Percentiles rank a stretch among this genome's conserved stretches.
Evolutionary conservation across 2,888 invertebrate genomes (phyloP).

Genomic region (Sympetrum striolatum): DNA sequence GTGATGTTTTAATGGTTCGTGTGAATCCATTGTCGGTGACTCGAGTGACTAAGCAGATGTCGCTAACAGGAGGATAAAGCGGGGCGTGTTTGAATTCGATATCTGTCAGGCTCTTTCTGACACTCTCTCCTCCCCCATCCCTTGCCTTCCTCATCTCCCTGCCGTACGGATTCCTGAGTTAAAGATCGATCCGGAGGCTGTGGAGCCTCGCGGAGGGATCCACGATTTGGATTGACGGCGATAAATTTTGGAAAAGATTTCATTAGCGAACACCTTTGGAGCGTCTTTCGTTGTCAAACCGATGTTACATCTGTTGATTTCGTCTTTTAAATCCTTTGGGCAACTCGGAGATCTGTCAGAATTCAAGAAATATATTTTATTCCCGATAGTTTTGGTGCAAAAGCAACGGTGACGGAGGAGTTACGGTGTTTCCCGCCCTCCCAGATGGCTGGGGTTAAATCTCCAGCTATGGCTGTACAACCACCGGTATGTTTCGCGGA

Average conservation of each 20-base stretch:
- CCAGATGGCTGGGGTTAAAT: too few species aligned
- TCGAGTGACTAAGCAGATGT: background rate
- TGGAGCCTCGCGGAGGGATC: too few species aligned
- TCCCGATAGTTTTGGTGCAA: too few species aligned
- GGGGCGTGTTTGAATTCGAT: background rate
- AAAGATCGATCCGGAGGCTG: too few species aligned
- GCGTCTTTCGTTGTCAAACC: background rate
- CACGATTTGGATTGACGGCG: background rate
- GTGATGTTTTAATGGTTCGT: background rate
- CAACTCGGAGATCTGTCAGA: too few species aligned
- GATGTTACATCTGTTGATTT: background rate
- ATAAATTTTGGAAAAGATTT: background rate
- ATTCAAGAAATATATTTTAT: too few species aligned
- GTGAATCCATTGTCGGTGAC: constrained; percentile 17
- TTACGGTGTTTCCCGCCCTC: too few species aligned
- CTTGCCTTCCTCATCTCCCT: background rate
- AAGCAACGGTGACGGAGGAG: too few species aligned
- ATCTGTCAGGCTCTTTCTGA: background rate
- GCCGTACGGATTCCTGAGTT: too few species aligned
- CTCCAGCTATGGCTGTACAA: too few species aligned
- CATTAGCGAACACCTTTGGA: background rate
- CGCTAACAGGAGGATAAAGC: background rate
- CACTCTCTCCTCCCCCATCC: background rate
- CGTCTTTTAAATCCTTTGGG: too few species aligned
- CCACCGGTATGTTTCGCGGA: too few species aligned